Percentiles rank a stretch among this genome's conserved stretches.
phyloP scores from a whole-genome alignment of 2,113 vertebrate species.

The Zosterops pallidus region DNA sequence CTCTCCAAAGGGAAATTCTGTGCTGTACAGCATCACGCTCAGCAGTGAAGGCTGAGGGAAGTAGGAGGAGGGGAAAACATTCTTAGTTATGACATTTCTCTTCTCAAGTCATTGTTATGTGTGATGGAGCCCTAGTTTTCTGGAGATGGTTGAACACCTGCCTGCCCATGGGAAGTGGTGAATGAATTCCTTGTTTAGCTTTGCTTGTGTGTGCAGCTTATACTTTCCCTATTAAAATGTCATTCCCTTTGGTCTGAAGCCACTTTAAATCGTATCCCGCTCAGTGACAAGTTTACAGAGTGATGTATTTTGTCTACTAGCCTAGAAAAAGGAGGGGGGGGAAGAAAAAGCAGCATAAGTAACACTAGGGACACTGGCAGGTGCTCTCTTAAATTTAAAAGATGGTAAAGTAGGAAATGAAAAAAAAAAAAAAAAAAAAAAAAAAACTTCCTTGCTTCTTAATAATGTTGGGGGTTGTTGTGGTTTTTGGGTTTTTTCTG shows the following conservation, averaged over 20 bases:
- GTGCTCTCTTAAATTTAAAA: background rate
- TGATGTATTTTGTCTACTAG: background rate
- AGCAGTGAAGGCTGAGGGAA: background rate
- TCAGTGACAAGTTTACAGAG: background rate
- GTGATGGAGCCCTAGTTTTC: background rate
- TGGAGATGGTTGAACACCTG: background rate
- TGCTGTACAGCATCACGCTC: too few relatives aligned
- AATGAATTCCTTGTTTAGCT: background rate
- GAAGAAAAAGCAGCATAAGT: fast-evolving
- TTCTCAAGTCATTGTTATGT: background rate
- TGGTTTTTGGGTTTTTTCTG: background rate
- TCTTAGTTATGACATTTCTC: background rate
- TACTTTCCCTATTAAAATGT: background rate
- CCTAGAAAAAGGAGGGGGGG: background rate
- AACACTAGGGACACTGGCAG: background rate
- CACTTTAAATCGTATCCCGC: background rate
- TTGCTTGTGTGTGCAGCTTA: fast-evolving
- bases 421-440: background rate
- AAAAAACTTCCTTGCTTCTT: background rate
- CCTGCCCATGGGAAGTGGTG: background rate
- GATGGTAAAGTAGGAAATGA: background rate
- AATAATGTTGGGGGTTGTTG: background rate
- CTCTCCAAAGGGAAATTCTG: background rate
- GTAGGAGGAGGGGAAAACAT: background rate
- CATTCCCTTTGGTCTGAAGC: background rate